Percentiles rank a stretch among this genome's conserved stretches.
Evolutionary conservation across 2,113 vertebrate species (phyloP).

Genomic region (Chamaetylas fuelleborni): DNA sequence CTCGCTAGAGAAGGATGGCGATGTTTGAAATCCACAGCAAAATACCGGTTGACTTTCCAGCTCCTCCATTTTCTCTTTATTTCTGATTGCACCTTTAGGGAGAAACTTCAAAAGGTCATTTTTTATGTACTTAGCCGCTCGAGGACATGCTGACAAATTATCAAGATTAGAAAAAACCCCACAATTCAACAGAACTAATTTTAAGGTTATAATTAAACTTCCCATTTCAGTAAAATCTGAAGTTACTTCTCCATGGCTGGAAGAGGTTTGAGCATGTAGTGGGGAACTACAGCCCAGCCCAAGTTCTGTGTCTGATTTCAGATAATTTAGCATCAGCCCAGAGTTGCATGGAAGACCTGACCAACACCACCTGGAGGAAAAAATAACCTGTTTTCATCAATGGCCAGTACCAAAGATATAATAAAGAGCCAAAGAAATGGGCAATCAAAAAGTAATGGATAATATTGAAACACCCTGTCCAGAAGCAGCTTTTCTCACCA

Average conservation of each 20-base stretch:
- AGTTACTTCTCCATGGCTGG: neutral
- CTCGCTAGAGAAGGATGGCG: conserved; percentile 97
- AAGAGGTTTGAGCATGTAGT: neutral
- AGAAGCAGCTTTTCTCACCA: neutral
- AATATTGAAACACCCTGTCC: neutral
- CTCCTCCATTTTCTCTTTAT: conserved; percentile 99
- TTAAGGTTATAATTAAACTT: neutral
- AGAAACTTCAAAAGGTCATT: conserved; percentile 89
- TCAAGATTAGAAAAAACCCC: conserved; percentile 13
- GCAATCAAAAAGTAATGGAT: neutral
- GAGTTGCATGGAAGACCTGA: neutral
- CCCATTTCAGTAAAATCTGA: neutral
- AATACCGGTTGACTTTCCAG: conserved; percentile 99
- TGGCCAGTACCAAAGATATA: neutral
- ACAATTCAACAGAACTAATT: neutral
- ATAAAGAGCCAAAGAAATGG: neutral
- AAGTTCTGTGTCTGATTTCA: neutral
- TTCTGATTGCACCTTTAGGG: conserved; percentile 98
- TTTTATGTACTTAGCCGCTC: conserved; percentile 81
- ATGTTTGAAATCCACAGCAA: conserved; percentile 99
- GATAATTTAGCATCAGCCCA: neutral
- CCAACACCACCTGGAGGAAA: neutral
- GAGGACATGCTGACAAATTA: conserved; percentile 72
- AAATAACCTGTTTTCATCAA: neutral
- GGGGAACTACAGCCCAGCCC: neutral